Evolutionary conservation across 2,797 vertebrate genomes (phyloP), one percentile per base, ranked within the genome.

Genomic region (Notolepis coatsorum): DNA sequence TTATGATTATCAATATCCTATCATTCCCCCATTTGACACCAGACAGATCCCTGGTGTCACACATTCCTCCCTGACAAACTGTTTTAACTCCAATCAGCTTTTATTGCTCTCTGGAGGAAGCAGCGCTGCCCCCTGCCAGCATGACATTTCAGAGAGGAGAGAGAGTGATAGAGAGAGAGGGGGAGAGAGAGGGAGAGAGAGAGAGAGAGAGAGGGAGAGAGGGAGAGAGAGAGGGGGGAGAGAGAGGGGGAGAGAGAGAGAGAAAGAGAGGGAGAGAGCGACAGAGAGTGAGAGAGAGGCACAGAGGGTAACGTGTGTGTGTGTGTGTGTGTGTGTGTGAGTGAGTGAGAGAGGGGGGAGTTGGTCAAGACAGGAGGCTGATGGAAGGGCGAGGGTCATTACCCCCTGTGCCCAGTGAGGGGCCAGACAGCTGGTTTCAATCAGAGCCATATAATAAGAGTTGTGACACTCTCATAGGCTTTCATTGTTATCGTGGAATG

Each of bases 71-170:
- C 79, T 83, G 81, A 86, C 88, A 75, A 59, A 86, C 86, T 84
- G 85, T 86, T 90, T 91, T 89, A 90, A 85, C 88, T 89, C 83
- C 90, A 89, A 92, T 92, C 89, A 90, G 88, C 73, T 84, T 88
- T 90, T 85, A 91, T 89, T 84, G 85, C 87, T 86, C 89, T 88
- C 76, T 6, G 46, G 84, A 83, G 87, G 80, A 84, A 78, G 71
- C 63, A 61, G 53, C 62, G 67, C 68, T 62, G 70, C 73, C 56
- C 70, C 64, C 62, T 52, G 55, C 75, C 77, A 85, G 69, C 46
- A 61, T 83, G 75, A 81, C 70, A 86, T 85, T 88, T 86, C 68
- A 71, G 54, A 72, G 48, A 71, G 58, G 39, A 60, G 53, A n/a
- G 33, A 68, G 55, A 46, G 61, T 28, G 25, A 17, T 57, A 62